Evolutionary conservation across 2,113 vertebrate genomes (phyloP).

Genomic region (Aythya baeri): DNA sequence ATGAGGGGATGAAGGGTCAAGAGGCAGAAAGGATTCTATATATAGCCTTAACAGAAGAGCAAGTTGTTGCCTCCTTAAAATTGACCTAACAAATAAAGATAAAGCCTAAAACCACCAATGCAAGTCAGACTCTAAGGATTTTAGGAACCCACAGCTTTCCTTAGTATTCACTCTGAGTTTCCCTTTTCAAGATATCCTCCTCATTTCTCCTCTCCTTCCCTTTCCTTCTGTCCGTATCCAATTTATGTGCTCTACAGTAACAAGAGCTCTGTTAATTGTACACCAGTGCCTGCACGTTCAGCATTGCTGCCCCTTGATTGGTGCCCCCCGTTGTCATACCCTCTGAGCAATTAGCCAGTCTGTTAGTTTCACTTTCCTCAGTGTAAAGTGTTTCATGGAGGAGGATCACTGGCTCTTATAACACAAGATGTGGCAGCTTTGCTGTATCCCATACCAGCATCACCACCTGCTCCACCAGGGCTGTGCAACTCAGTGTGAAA

Average conservation of each 20-base stretch:
- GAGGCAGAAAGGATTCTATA: background rate
- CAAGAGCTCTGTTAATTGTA: background rate
- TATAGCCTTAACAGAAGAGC: background rate
- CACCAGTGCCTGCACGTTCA: background rate
- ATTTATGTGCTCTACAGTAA: background rate
- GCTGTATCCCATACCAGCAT: conserved; percentile 25
- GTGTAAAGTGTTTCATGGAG: background rate
- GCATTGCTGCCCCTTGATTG: conserved; percentile 50
- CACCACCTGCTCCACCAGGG: conserved; percentile 57
- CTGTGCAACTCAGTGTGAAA: background rate
- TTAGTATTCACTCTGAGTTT: background rate
- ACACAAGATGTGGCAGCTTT: conserved; percentile 27
- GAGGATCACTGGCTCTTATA: background rate
- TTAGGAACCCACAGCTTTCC: background rate
- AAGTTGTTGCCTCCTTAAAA: background rate
- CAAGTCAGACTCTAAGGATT: background rate
- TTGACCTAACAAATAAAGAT: background rate
- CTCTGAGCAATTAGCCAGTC: conserved; percentile 20
- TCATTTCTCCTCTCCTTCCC: background rate
- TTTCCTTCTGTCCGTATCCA: background rate
- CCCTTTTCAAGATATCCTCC: background rate
- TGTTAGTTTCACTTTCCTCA: conserved; percentile 39
- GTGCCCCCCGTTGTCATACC: background rate
- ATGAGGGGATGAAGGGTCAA: background rate
- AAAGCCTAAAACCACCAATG: background rate